These are phyloP conservation scores for Cryptotis parvus DNA, from an alignment of 2,113 vertebrate genomes.

Conservation along the genomic window DNA sequence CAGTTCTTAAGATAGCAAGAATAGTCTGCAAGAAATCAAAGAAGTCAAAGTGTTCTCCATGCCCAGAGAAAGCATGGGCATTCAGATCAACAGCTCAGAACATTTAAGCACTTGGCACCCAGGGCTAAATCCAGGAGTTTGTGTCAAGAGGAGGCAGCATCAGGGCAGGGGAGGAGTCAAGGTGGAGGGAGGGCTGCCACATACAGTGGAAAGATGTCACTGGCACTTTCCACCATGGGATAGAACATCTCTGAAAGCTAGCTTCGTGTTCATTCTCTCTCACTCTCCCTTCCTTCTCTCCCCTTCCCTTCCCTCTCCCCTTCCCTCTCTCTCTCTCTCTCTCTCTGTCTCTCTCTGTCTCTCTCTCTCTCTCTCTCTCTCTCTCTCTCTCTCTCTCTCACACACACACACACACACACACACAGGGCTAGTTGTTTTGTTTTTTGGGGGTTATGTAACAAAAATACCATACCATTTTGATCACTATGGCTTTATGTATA, in stretches of 20 bases:
- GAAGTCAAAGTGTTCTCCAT: not conserved
- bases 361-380: not conserved
- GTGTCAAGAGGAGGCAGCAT: not conserved
- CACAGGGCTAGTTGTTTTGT: too few relatives aligned
- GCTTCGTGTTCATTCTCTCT: too few relatives aligned
- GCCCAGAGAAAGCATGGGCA: not conserved
- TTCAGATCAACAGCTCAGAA: too few relatives aligned
- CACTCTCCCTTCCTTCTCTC: too few relatives aligned
- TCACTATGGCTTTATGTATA: too few relatives aligned
- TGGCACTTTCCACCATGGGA: not conserved
- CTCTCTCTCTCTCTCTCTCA: not conserved
- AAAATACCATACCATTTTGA: too few relatives aligned
- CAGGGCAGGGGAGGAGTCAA: not conserved
- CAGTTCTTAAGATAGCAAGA: not conserved
- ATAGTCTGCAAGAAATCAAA: not conserved
- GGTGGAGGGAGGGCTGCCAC: not conserved
- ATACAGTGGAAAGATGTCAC: not conserved
- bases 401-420: too few relatives aligned
- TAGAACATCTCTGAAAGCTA: too few relatives aligned
- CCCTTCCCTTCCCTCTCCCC: too few relatives aligned
- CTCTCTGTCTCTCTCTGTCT: not conserved
- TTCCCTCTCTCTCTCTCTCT: too few relatives aligned
- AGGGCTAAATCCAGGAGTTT: not conserved
- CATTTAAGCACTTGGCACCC: not conserved
- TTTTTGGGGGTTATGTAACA: too few relatives aligned